Evolutionary conservation across 37 sponge, comb jelly and placozoan genomes (phyloP).

Genomic region (Beroe forskalii): DNA sequence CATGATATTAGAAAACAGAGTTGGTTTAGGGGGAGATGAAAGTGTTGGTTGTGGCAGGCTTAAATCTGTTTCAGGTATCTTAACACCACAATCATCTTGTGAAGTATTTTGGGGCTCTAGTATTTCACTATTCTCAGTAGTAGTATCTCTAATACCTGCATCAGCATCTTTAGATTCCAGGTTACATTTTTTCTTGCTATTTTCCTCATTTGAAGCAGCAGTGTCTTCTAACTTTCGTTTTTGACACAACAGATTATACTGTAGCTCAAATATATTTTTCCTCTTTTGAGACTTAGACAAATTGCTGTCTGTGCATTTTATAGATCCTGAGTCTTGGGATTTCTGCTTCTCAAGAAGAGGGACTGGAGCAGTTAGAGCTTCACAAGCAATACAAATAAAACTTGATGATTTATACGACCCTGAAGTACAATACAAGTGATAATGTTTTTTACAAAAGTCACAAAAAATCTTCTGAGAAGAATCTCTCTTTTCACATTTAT

Average conservation of each 20-base stretch:
- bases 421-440: slow-evolving; percentile 22
- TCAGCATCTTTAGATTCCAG: neutral
- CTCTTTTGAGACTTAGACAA: neutral
- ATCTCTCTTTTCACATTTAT: neutral
- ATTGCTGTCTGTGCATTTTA: neutral
- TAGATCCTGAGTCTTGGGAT: neutral
- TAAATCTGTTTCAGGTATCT: neutral
- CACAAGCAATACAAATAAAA: slow-evolving; percentile 15
- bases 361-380: slow-evolving; percentile 9
- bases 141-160: neutral
- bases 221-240: slow-evolving; percentile 26
- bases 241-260: slow-evolving; percentile 4
- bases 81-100: neutral
- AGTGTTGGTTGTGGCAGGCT: neutral
- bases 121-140: neutral
- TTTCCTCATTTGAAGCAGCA: neutral
- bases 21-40: neutral
- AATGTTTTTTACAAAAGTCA: slow-evolving; percentile 36
- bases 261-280: slow-evolving; percentile 38
- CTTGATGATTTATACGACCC: slow-evolving; percentile 16
- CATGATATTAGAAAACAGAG: neutral
- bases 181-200: neutral
- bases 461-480: slow-evolving; percentile 5
- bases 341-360: neutral
- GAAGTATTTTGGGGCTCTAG: neutral